Evolutionary conservation across 2,797 vertebrate species (phyloP).

Genomic region (Clangula hyemalis): DNA sequence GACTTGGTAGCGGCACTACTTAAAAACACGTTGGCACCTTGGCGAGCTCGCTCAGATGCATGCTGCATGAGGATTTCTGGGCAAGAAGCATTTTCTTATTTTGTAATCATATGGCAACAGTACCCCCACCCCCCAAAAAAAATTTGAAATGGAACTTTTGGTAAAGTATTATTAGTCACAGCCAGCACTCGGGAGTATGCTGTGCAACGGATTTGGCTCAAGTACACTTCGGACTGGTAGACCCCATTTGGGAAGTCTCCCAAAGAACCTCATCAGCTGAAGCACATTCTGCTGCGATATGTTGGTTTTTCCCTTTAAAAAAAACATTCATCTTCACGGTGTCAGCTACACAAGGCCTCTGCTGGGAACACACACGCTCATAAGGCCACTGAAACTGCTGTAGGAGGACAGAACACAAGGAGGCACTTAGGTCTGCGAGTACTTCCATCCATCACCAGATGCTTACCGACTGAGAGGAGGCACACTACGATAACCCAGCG

Average conservation of each 20-base stretch:
- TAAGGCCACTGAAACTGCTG: slow-evolving; percentile 68
- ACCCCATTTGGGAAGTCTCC: neutral
- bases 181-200: slow-evolving; percentile 16
- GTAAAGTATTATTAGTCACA: neutral
- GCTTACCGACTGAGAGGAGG: slow-evolving; percentile 29
- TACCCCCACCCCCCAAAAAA: neutral
- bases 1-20: neutral
- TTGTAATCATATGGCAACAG: neutral
- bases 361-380: neutral
- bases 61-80: neutral
- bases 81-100: neutral
- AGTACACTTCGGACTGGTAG: slow-evolving; percentile 62
- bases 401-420: slow-evolving; percentile 44
- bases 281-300: neutral
- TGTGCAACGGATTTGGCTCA: slow-evolving; percentile 36
- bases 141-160: slow-evolving; percentile 25
- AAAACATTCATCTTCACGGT: slow-evolving; percentile 22
- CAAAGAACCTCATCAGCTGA: slow-evolving; percentile 28
- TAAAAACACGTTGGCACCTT: neutral
- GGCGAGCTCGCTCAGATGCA: neutral
- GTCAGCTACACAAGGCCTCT: slow-evolving; percentile 64
- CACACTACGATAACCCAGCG: slow-evolving; percentile 19
- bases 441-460: slow-evolving; percentile 5
- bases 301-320: neutral
- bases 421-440: slow-evolving; percentile 71